Percentiles rank a stretch among this genome's conserved stretches.
phyloP scores from a whole-genome alignment of 2,113 vertebrate species.

The Eonycteris spelaea region DNA sequence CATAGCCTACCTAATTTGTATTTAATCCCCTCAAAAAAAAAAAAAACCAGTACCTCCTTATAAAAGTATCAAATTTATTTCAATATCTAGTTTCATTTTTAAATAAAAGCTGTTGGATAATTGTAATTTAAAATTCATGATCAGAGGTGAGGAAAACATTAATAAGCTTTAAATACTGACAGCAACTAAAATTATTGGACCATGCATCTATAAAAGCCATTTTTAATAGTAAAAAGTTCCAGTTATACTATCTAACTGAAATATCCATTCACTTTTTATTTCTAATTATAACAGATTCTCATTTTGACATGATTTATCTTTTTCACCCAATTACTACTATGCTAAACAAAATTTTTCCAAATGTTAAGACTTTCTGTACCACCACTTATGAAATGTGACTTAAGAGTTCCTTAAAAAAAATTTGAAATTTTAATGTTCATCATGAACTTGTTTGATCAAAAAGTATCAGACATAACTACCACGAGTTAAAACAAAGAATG shows the following conservation, averaged over 20 bases:
- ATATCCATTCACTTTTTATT: neutral
- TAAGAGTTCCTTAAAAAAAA: slow-evolving; percentile 19
- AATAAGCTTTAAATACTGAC: slow-evolving; percentile 56
- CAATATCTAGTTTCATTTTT: slow-evolving; percentile 54
- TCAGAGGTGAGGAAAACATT: slow-evolving; percentile 23
- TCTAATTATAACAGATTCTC: neutral
- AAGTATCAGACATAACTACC: neutral
- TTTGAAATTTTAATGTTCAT: slow-evolving; percentile 23
- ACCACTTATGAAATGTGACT: neutral
- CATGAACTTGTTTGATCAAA: neutral
- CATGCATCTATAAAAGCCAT: neutral
- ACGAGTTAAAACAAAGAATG: slow-evolving; percentile 29
- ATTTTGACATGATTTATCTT: slow-evolving; percentile 31
- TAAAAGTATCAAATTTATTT: slow-evolving; percentile 84
- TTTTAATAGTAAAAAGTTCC: slow-evolving; percentile 25
- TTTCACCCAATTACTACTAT: neutral
- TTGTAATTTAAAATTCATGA: slow-evolving; percentile 54
- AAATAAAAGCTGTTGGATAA: slow-evolving; percentile 42
- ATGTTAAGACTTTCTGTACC: neutral
- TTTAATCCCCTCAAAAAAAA: neutral
- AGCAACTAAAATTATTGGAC: neutral
- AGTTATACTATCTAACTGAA: slow-evolving; percentile 57
- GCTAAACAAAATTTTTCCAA: slow-evolving; percentile 17
- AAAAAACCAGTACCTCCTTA: slow-evolving; percentile 28
- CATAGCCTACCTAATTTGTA: neutral